phyloP scores from a whole-genome alignment of 2,113 vertebrate species.

The Pygoscelis antarcticus region DNA sequence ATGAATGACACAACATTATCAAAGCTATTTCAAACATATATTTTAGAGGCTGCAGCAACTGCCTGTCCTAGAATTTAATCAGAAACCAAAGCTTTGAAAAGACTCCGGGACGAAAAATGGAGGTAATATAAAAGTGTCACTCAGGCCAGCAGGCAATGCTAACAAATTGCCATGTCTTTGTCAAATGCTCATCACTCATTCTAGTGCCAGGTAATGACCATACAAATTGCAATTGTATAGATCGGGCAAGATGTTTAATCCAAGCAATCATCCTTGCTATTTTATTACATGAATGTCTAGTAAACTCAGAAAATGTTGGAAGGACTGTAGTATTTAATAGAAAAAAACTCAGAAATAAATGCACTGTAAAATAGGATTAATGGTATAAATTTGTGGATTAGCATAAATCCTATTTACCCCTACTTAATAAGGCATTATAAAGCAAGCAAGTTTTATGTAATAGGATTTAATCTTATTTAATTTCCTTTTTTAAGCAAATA shows the following conservation, averaged over 20 bases:
- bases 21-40: conserved; percentile 50
- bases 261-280: conserved; percentile 21
- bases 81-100: conserved; percentile 60
- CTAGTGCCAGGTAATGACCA: conserved; percentile 43
- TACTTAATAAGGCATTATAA: conserved; percentile 50
- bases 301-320: conserved; percentile 24
- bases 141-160: conserved; percentile 53
- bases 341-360: conserved; percentile 26
- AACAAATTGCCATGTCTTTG: conserved; percentile 59
- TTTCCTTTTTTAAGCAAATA: conserved; percentile 12
- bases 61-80: conserved; percentile 67
- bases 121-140: conserved; percentile 59
- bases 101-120: conserved; percentile 6
- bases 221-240: conserved; percentile 53
- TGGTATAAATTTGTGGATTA: conserved; percentile 55
- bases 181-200: conserved; percentile 49
- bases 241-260: conserved; percentile 8
- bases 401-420: conserved; percentile 51
- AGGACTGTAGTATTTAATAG: background rate
- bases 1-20: conserved; percentile 41
- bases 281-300: conserved; percentile 34
- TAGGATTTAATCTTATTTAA: conserved; percentile 4
- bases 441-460: conserved; percentile 22
- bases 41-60: conserved; percentile 49
- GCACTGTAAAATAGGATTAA: conserved; percentile 49